A percentile compares a stretch with the other conserved stretches of the same genome.
These are phyloP conservation scores for Aramus guarauna DNA, from an alignment of 2,113 vertebrate genomes.

Conservation along the genomic window DNA sequence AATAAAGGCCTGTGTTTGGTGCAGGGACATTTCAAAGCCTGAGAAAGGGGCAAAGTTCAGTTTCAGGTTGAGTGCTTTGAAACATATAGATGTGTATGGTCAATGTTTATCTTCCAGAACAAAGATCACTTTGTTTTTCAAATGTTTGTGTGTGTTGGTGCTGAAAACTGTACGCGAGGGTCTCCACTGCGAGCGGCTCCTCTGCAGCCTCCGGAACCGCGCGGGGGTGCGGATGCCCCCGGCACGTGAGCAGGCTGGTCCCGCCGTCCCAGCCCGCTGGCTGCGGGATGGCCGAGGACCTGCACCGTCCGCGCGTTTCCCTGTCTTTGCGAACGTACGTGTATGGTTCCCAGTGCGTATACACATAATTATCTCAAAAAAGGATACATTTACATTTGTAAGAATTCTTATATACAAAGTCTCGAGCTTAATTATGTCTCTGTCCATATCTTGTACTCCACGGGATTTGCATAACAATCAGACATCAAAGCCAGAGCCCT, in stretches of 20 bases:
- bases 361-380: neutral
- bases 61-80: conserved; percentile 49
- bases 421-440: conserved; percentile 31
- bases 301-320: accelerated
- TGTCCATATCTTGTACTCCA: neutral
- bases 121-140: conserved; percentile 25
- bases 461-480: conserved; percentile 39
- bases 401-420: conserved; percentile 10
- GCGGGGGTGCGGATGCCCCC: neutral
- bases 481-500: conserved; percentile 25
- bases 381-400: neutral
- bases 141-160: neutral
- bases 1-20: neutral
- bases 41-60: conserved; percentile 59
- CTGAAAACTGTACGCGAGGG: neutral
- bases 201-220: accelerated
- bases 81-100: conserved; percentile 37
- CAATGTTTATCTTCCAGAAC: conserved; percentile 49
- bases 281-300: neutral
- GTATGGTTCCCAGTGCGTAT: neutral
- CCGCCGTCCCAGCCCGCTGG: neutral
- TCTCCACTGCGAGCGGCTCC: neutral
- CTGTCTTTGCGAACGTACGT: neutral
- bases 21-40: conserved; percentile 39
- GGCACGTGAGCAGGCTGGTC: neutral